A percentile compares a stretch with the other conserved stretches of the same genome.
Conservation (phyloP, 2,113 vertebrate genomes). For the Saguinus imperator region DNA sequence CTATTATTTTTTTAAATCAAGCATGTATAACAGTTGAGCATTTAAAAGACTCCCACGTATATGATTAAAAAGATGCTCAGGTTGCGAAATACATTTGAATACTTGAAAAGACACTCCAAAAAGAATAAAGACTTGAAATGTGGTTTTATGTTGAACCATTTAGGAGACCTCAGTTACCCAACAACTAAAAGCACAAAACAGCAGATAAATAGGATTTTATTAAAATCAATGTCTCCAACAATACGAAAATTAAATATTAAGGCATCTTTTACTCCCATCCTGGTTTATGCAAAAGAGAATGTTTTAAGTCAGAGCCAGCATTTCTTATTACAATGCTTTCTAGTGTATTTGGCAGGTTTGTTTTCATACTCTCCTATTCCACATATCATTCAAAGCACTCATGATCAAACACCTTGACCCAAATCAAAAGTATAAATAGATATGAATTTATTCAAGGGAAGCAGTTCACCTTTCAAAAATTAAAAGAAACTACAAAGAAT, state of each 20-base stretch:
- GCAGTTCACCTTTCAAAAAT: constrained; percentile 33
- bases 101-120: constrained; percentile 7
- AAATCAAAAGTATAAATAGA: constrained; percentile 20
- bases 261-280: constrained; percentile 80
- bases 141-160: background rate
- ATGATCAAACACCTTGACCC: constrained; percentile 31
- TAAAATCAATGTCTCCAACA: constrained; percentile 74
- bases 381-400: background rate
- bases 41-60: constrained; percentile 8
- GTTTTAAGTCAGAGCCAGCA: constrained; percentile 65
- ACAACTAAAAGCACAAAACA: constrained; percentile 34
- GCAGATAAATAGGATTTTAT: constrained; percentile 82
- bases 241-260: constrained; percentile 82
- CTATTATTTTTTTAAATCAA: background rate
- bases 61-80: background rate
- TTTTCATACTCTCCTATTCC: background rate
- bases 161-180: constrained; percentile 17
- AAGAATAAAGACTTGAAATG: background rate
- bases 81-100: background rate
- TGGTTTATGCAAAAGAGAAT: constrained; percentile 57
- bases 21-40: background rate
- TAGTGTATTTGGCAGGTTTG: background rate
- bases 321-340: constrained; percentile 31
- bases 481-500: constrained; percentile 22
- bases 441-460: constrained; percentile 19